phyloP scores from a whole-genome alignment of 1,140 invertebrate genomes.

The Callitettix versicolor region DNA sequence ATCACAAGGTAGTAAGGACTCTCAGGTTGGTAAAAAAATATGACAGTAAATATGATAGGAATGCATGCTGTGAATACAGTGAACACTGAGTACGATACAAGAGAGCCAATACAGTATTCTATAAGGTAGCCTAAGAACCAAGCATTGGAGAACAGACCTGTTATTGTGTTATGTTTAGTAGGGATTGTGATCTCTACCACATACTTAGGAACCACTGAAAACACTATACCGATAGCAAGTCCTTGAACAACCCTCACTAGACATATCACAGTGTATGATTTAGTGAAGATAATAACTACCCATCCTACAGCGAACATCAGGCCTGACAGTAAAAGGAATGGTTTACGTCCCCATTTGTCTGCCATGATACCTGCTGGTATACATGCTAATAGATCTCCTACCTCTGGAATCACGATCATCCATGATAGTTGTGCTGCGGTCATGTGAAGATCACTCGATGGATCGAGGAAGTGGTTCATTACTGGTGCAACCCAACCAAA shows the following conservation, averaged over 20 bases:
- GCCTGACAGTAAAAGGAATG: constrained; percentile 55
- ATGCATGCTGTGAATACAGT: constrained; percentile 49
- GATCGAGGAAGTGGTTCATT: constrained; percentile 39
- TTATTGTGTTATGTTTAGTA: constrained; percentile 29
- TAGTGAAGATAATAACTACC: constrained; percentile 53
- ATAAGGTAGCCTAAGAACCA: constrained; percentile 63
- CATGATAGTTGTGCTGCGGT: neutral
- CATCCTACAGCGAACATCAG: constrained; percentile 65
- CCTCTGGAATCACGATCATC: constrained; percentile 39
- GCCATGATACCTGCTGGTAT: constrained; percentile 39
- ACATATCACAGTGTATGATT: constrained; percentile 31
- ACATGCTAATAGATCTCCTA: constrained; percentile 6
- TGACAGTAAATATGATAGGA: constrained; percentile 47
- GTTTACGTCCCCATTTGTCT: constrained; percentile 60
- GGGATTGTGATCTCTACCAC: constrained; percentile 62
- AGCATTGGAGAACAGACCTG: constrained; percentile 70
- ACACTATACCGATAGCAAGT: constrained; percentile 50
- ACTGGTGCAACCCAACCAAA: constrained; percentile 68
- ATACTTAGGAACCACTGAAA: constrained; percentile 69
- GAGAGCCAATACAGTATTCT: constrained; percentile 64
- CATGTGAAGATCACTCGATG: constrained; percentile 32
- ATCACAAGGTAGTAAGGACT: constrained; percentile 60
- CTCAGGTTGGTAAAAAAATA: constrained; percentile 68
- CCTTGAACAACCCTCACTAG: constrained; percentile 35
- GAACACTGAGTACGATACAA: constrained; percentile 51